Evolutionary conservation across 1,140 invertebrate genomes (phyloP), one percentile per base, ranked within the genome.

Genomic region (Drosophila lacteicornis): DNA sequence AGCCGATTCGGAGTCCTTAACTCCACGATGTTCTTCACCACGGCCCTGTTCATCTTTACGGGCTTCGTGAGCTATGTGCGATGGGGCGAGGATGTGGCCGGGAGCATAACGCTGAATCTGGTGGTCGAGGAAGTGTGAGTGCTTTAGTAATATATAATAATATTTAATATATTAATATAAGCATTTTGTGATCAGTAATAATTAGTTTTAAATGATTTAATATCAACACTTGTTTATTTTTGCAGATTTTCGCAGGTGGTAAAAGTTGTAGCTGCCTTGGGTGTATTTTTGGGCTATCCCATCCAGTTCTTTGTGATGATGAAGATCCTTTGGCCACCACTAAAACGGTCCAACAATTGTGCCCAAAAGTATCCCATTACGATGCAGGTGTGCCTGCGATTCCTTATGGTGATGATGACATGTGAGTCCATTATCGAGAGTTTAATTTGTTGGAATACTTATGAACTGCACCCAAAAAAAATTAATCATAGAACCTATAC

Each of bases 271-370:
- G 97, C 97, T 91, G 95, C 96, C 0, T 51, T 96, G 6, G 96
- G 96, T 17, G 96, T 98, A 74, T 95, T 97, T 75, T 93, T 97
- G 55, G 95, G 96, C 0, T 98, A 97, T 93, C 95, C 96, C n/a
- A 93, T 98, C 51, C 97, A 98, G 93, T 96, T 98, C 80, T 98
- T 98, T 91, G 96, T 98, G 3, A 96, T 97, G 43, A 93, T 95
- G 25, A 95, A 94, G 30, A 95, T 96, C 38, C 93, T 95, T 25
- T 96, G 95, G 95, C 94, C 94, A 0, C 80, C 76, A 25, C 75
- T 95, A 0, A 75, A 92, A n/a, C 81, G 93, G 2, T 90, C 90
- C 27, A 94, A 94, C 47, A 93, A 94, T 11, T 94, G 94, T 15
- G 94, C 94, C 60, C 93, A 93, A 65, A 93, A 93, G 94, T 84